Conservation (phyloP, 2,797 vertebrate genomes). For the Chelonia mydas region DNA sequence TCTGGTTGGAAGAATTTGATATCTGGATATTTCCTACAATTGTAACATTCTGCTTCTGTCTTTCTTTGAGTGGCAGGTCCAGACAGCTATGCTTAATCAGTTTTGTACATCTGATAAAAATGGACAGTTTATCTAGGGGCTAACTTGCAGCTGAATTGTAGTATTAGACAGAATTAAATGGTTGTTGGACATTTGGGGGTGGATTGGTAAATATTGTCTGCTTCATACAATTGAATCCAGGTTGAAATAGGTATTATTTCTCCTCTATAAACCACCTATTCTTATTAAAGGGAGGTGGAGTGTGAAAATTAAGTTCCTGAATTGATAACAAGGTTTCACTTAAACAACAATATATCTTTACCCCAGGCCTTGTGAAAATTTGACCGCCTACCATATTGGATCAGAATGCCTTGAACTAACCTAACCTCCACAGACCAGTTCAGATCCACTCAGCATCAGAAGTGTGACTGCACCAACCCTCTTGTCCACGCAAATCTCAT, state of each 20-base stretch:
- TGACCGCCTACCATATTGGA: neutral
- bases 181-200: neutral
- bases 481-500: neutral
- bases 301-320: neutral
- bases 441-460: neutral
- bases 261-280: neutral
- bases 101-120: neutral
- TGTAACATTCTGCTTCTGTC: neutral
- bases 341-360: neutral
- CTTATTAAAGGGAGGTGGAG: neutral
- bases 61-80: neutral
- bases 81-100: neutral
- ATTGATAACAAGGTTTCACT: neutral
- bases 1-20: neutral
- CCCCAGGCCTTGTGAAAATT: neutral
- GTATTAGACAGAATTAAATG: neutral
- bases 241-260: neutral
- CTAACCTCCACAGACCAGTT: neutral
- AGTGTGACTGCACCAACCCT: neutral
- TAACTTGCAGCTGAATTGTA: neutral
- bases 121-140: rapidly evolving
- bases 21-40: neutral
- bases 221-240: neutral
- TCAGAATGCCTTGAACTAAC: neutral
- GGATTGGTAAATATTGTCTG: neutral